Evolutionary conservation across 1,140 invertebrate species (phyloP).

Genomic region (Lepidotrigona ventralis): DNA sequence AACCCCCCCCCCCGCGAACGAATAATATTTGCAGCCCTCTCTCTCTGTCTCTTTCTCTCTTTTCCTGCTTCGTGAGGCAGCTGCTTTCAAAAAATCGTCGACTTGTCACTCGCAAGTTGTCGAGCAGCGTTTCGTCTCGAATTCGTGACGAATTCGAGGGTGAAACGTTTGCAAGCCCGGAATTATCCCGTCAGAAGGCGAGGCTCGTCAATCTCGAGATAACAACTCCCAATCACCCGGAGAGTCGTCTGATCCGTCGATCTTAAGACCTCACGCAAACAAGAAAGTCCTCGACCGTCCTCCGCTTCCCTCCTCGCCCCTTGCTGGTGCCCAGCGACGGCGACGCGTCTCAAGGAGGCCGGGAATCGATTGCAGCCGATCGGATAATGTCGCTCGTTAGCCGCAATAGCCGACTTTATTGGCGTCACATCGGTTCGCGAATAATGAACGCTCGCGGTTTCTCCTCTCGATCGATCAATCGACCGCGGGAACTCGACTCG

Average conservation of each 20-base stretch:
- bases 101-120: no score
- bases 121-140: no score
- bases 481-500: neutral
- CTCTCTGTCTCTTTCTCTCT: neutral
- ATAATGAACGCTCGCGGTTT: slow-evolving; percentile 3
- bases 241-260: neutral
- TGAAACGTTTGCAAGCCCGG: no score
- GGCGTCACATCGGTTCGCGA: neutral
- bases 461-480: neutral
- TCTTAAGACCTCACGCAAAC: slow-evolving; percentile 18
- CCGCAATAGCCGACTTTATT: slow-evolving; percentile 1
- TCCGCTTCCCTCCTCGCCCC: neutral
- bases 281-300: neutral
- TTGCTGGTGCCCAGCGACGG: no score
- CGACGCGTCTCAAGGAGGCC: neutral
- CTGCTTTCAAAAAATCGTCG: neutral
- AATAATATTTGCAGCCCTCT: slow-evolving; percentile 45
- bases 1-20: no score
- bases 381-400: slow-evolving; percentile 24
- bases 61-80: neutral
- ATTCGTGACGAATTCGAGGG: no score
- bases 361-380: slow-evolving; percentile 1
- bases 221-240: neutral
- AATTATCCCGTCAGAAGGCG: neutral
- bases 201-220: slow-evolving; percentile 3